phyloP scores from a whole-genome alignment of 1,140 invertebrate species.

The Solen grandis region DNA sequence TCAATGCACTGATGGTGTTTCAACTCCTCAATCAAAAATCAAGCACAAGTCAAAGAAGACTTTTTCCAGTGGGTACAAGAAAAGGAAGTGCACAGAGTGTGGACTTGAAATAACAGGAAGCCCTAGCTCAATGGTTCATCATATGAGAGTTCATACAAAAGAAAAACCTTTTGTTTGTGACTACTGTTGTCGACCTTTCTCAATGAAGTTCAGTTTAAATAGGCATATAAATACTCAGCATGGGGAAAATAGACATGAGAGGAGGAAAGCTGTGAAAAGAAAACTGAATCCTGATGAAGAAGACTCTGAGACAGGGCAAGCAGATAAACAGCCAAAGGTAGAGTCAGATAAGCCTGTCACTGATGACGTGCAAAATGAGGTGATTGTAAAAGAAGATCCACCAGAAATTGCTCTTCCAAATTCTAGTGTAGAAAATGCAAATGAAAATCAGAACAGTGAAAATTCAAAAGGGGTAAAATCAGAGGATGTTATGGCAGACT shows the following conservation, averaged over 20 bases:
- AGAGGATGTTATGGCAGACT: too few relatives aligned
- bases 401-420: neutral
- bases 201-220: conserved; percentile 56
- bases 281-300: conserved; percentile 25
- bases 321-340: conserved; percentile 4
- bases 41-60: conserved; percentile 8
- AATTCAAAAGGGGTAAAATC: too few relatives aligned
- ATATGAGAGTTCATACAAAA: conserved; percentile 98
- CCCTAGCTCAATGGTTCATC: conserved; percentile 83
- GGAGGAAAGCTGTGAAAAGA: conserved; percentile 38
- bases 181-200: conserved; percentile 85
- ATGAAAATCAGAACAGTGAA: conserved; percentile 4
- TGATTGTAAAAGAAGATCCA: neutral
- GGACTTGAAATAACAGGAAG: conserved; percentile 34
- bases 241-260: conserved; percentile 50
- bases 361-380: neutral
- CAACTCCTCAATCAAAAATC: neutral
- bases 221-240: conserved; percentile 40
- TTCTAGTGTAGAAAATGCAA: neutral
- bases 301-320: neutral
- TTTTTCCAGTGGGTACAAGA: conserved; percentile 30
- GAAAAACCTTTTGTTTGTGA: conserved; percentile 97
- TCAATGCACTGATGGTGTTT: neutral
- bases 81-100: conserved; percentile 43
- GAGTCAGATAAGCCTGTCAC: neutral